Conservation (phyloP, 2,113 vertebrate species). For the Anas platyrhynchos region DNA sequence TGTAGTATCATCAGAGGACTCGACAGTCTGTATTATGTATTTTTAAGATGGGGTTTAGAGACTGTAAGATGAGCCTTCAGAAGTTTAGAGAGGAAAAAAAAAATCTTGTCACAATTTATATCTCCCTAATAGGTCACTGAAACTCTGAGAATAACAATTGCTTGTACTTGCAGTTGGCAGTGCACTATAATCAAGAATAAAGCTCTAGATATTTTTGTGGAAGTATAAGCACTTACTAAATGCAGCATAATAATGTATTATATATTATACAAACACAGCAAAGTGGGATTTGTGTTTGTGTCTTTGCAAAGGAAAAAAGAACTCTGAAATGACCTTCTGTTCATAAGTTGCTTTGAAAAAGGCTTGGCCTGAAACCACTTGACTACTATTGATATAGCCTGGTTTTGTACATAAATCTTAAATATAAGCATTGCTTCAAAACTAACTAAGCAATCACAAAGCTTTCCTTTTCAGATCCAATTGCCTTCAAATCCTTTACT, state of each 20-base stretch:
- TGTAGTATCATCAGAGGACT: constrained; percentile 32
- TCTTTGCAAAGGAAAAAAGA: constrained; percentile 44
- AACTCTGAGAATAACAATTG: constrained; percentile 27
- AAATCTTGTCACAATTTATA: constrained; percentile 14
- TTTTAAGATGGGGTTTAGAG: constrained; percentile 28
- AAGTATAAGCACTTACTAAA: constrained; percentile 31
- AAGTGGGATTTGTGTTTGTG: constrained; percentile 53
- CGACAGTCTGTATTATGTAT: background rate
- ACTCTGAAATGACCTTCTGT: constrained; percentile 46
- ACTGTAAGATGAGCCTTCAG: background rate
- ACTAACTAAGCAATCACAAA: constrained; percentile 76
- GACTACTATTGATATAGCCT: constrained; percentile 49
- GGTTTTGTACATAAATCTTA: constrained; percentile 62
- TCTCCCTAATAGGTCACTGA: constrained; percentile 34
- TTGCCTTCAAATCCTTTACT: constrained; percentile 73
- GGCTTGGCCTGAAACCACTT: constrained; percentile 49
- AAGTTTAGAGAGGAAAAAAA: constrained; percentile 1
- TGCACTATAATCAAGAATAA: constrained; percentile 1
- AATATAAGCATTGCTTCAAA: constrained; percentile 71
- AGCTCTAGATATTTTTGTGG: constrained; percentile 28
- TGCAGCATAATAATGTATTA: constrained; percentile 39
- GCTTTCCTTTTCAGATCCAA: constrained; percentile 75
- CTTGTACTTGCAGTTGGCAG: background rate
- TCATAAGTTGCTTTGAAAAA: constrained; percentile 53
- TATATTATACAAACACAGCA: constrained; percentile 36